Evolutionary conservation across 2,797 vertebrate genomes (phyloP).

Genomic region (Spinus olivaceus): DNA sequence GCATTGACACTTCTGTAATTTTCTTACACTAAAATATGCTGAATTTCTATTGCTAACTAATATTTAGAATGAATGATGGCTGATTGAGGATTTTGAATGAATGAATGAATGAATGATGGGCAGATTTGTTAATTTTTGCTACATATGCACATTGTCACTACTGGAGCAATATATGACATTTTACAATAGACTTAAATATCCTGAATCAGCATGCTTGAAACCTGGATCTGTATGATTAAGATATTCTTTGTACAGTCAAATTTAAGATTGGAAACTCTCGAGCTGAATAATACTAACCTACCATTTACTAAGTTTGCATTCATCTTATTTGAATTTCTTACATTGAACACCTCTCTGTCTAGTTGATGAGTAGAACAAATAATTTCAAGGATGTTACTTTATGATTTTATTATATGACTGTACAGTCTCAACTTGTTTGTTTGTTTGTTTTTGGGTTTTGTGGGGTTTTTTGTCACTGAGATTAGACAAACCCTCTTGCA

Average conservation of each 20-base stretch:
- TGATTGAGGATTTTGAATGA: neutral
- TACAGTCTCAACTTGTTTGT: neutral
- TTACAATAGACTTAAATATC: neutral
- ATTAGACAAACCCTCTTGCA: neutral
- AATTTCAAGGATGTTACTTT: neutral
- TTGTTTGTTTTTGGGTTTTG: neutral
- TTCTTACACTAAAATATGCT: neutral
- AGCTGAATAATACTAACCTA: neutral
- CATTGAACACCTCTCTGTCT: neutral
- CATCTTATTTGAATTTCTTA: neutral
- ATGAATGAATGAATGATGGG: neutral
- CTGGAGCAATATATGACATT: neutral
- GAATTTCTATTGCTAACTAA: constrained; percentile 3
- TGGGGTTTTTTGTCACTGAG: neutral
- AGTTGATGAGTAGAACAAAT: neutral
- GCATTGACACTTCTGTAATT: neutral
- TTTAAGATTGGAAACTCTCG: neutral
- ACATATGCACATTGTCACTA: neutral
- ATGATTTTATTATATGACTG: neutral
- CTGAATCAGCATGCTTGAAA: neutral
- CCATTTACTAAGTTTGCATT: neutral
- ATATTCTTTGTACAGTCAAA: neutral
- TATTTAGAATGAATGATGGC: neutral
- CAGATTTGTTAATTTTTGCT: neutral
- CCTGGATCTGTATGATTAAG: neutral